A percentile compares a stretch with the other conserved stretches of the same genome.
phyloP scores from a whole-genome alignment of 2,888 invertebrate species.

The Ganaspis brasiliensis region DNA sequence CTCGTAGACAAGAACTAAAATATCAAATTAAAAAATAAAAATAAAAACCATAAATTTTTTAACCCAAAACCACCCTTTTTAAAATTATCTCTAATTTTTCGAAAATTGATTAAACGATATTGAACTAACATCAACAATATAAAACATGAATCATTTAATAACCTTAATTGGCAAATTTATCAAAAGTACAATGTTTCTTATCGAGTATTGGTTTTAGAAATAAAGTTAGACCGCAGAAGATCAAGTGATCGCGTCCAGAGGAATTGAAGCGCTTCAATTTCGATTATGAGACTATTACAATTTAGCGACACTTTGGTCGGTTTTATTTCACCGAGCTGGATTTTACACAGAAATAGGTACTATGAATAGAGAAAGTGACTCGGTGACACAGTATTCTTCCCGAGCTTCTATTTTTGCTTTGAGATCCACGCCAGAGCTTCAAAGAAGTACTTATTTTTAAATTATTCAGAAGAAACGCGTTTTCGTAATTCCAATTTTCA shows the following conservation, averaged over 20 bases:
- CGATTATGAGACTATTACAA: slow-evolving; percentile 19
- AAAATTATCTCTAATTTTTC: too few relatives aligned
- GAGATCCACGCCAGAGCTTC: slow-evolving; percentile 43
- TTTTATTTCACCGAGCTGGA: slow-evolving; percentile 35
- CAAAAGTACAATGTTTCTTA: not conserved
- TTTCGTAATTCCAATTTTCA: slow-evolving; percentile 36
- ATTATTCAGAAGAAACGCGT: slow-evolving; percentile 22
- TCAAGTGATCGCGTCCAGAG: not conserved
- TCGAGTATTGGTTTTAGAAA: not conserved
- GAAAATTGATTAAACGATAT: too few relatives aligned
- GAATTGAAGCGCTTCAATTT: slow-evolving; percentile 13
- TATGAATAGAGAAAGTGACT: slow-evolving; percentile 44
- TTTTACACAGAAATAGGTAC: slow-evolving; percentile 38
- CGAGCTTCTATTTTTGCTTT: slow-evolving; percentile 37
- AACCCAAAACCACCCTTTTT: too few relatives aligned
- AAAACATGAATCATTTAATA: too few relatives aligned
- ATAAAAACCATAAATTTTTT: too few relatives aligned
- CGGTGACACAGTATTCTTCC: slow-evolving; percentile 43
- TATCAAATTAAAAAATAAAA: too few relatives aligned
- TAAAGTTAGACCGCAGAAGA: not conserved
- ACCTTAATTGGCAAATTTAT: not conserved
- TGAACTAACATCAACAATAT: too few relatives aligned
- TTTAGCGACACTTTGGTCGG: slow-evolving; percentile 37
- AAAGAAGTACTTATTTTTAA: slow-evolving; percentile 41
- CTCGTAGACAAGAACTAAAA: too few relatives aligned